These are phyloP conservation scores for Psilanteris sp. DNA, from an alignment of 1,140 invertebrate genomes.

Conservation along the genomic window DNA sequence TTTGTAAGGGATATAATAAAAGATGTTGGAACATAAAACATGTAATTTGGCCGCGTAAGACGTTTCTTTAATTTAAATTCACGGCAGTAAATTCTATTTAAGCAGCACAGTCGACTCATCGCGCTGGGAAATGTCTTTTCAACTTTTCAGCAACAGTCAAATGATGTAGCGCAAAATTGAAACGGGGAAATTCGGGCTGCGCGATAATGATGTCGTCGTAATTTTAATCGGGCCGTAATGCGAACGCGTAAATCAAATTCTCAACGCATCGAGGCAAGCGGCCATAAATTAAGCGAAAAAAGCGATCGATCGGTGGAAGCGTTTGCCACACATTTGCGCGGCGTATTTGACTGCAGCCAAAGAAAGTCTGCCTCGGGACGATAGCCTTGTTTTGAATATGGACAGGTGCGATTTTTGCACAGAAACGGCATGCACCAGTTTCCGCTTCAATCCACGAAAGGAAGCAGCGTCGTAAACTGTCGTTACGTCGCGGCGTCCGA, in stretches of 20 bases:
- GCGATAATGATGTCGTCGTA: not conserved
- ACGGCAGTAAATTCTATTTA: slow-evolving; percentile 9
- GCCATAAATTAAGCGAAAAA: slow-evolving; percentile 25
- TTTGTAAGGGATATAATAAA: slow-evolving; percentile 5
- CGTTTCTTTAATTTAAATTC: not conserved
- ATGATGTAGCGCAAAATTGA: not conserved
- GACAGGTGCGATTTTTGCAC: slow-evolving; percentile 54
- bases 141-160: not conserved
- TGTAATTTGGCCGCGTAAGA: slow-evolving; percentile 4
- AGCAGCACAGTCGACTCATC: not conserved
- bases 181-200: not conserved
- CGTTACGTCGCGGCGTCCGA: slow-evolving; percentile 16
- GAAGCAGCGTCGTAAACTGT: slow-evolving; percentile 15
- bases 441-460: slow-evolving; percentile 39
- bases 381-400: slow-evolving; percentile 48
- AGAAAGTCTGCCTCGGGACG: slow-evolving; percentile 48
- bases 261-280: slow-evolving; percentile 4
- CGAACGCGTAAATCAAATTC: slow-evolving; percentile 14
- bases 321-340: slow-evolving; percentile 20
- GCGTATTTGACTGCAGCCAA: slow-evolving; percentile 16
- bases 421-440: slow-evolving; percentile 49
- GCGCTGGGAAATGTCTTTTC: not conserved
- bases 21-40: not conserved
- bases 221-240: slow-evolving; percentile 13
- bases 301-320: slow-evolving; percentile 17